Percentiles rank a stretch among this genome's conserved stretches.
phyloP scores from a whole-genome alignment of 2,797 vertebrate genomes.

The Rhinogobio ventralis region DNA sequence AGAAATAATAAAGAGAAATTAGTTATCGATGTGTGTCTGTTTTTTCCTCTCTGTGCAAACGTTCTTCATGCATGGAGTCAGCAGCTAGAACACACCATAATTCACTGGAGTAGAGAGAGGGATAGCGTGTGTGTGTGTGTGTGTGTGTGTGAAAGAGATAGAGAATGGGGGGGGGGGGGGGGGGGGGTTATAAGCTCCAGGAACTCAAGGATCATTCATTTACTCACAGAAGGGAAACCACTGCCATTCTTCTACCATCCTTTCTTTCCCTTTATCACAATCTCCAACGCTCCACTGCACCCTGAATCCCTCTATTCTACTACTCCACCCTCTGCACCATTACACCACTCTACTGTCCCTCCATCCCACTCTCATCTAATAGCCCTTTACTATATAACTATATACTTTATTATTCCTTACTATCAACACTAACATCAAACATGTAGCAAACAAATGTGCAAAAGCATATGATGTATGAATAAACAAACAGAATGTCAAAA shows the following conservation, averaged over 20 bases:
- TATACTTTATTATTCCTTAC: neutral
- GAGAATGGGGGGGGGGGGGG: neutral
- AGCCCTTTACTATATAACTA: conserved; percentile 6
- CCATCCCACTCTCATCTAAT: conserved; percentile 30
- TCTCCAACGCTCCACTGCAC: neutral
- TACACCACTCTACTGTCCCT: neutral
- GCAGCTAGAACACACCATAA: conserved; percentile 19
- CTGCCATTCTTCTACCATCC: conserved; percentile 26
- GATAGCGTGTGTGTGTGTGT: too few species aligned
- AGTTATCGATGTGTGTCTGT: conserved; percentile 48
- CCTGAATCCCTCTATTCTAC: neutral
- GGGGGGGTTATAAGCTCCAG: conserved; percentile 30
- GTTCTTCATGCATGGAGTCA: conserved; percentile 36
- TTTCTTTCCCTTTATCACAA: conserved; percentile 31
- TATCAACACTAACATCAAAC: conserved; percentile 1
- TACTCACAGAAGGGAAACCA: conserved; percentile 34
- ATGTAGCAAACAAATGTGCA: neutral
- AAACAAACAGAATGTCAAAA: conserved; percentile 8
- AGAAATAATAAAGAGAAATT: conserved; percentile 40
- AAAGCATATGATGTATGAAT: neutral
- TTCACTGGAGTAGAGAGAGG: conserved; percentile 31
- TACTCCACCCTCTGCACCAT: conserved; percentile 14
- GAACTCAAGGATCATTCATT: conserved; percentile 37
- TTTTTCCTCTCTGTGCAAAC: conserved; percentile 35
- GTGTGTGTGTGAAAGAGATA: neutral